Evolutionary conservation across 2,888 invertebrate genomes (phyloP).

Genomic region (Scaptomyza cyrtandrae): DNA sequence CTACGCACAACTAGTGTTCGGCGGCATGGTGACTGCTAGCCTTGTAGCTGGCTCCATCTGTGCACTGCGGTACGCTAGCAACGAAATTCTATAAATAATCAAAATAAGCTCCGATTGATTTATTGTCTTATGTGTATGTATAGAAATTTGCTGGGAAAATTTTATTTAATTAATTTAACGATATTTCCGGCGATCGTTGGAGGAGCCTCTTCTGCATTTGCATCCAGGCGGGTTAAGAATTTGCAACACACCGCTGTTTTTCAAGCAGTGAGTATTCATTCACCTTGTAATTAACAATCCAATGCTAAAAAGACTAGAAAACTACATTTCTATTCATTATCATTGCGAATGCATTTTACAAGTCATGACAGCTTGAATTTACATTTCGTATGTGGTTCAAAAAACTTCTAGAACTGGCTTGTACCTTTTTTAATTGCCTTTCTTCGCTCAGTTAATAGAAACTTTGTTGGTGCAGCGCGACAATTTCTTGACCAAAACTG

Average conservation of each 20-base stretch:
- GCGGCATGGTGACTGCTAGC: slow-evolving; percentile 51
- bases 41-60: slow-evolving; percentile 55
- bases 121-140: neutral
- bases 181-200: slow-evolving; percentile 64
- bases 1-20: slow-evolving; percentile 52
- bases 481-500: slow-evolving; percentile 47
- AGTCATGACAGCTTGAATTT: too few relatives aligned
- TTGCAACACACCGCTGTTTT: slow-evolving; percentile 66
- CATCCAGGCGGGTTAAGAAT: slow-evolving; percentile 48
- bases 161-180: slow-evolving; percentile 43
- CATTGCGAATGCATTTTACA: too few relatives aligned
- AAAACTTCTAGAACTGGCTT: too few relatives aligned
- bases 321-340: too few relatives aligned
- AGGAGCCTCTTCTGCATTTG: slow-evolving; percentile 35
- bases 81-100: neutral
- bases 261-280: slow-evolving; percentile 71
- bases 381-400: too few relatives aligned
- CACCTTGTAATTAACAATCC: neutral
- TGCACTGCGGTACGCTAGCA: slow-evolving; percentile 59
- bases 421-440: neutral
- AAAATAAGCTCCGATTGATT: neutral
- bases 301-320: too few relatives aligned
- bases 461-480: slow-evolving; percentile 57
- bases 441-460: slow-evolving; percentile 64
- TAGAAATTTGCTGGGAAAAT: slow-evolving; percentile 60